Evolutionary conservation across 2,888 invertebrate genomes (phyloP).

Genomic region (Cataglyphis livida): DNA sequence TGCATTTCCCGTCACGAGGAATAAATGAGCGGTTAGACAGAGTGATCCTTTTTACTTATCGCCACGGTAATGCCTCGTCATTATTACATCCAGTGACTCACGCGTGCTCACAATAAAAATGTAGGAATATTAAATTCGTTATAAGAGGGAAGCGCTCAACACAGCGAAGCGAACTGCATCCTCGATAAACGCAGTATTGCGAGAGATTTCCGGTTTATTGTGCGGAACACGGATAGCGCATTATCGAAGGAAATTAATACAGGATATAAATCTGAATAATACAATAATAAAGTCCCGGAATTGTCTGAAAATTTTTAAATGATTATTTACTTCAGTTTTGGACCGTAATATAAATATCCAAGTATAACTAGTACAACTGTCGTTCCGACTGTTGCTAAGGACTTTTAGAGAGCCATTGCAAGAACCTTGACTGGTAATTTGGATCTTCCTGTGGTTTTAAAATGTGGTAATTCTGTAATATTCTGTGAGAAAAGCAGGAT

Average conservation of each 20-base stretch:
- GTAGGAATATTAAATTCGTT: not conserved
- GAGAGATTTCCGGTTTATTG: slow-evolving; percentile 45
- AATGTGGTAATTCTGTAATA: slow-evolving; percentile 7
- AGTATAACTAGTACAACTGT: slow-evolving; percentile 5
- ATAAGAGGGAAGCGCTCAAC: not conserved
- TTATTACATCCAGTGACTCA: slow-evolving; percentile 38
- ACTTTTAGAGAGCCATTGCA: slow-evolving; percentile 7
- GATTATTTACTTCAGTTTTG: not conserved
- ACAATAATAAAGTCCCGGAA: not conserved
- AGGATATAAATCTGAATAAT: not conserved
- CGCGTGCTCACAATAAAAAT: slow-evolving; percentile 11
- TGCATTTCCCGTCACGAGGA: slow-evolving; percentile 37
- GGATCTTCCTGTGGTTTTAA: slow-evolving; percentile 44
- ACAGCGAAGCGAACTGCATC: slow-evolving; percentile 14
- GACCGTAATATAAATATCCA: not conserved
- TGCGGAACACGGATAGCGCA: not conserved
- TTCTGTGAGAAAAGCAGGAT: not conserved
- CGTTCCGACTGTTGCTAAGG: slow-evolving; percentile 37
- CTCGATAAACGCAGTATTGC: slow-evolving; percentile 17
- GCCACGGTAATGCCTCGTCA: slow-evolving; percentile 34
- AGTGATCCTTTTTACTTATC: slow-evolving; percentile 47
- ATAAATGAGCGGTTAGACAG: slow-evolving; percentile 36
- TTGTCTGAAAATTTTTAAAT: not conserved
- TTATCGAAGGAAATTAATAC: slow-evolving; percentile 6
- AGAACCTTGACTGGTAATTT: slow-evolving; percentile 50